These are phyloP conservation scores for Lota lota DNA, from an alignment of 2,113 vertebrate species.

Conservation along the genomic window DNA sequence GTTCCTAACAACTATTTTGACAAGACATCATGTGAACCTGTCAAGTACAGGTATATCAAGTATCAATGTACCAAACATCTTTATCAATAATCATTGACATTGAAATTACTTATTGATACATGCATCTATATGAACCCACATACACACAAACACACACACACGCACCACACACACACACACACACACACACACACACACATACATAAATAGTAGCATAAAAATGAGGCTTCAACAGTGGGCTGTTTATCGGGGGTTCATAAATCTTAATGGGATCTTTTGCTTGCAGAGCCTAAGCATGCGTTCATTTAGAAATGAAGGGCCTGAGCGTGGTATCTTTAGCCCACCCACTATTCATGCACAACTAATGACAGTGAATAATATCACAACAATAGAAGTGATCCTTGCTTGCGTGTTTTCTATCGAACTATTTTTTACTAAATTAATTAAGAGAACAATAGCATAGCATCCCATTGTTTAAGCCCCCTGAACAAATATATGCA, in stretches of 20 bases:
- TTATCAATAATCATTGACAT: constrained; percentile 28
- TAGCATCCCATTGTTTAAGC: too few relatives aligned
- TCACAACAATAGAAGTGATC: constrained; percentile 15
- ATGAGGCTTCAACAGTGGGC: constrained; percentile 41
- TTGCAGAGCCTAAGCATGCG: constrained; percentile 52
- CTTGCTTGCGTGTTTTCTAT: constrained; percentile 17
- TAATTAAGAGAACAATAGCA: too few relatives aligned
- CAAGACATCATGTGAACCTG: constrained; percentile 20
- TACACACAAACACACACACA: constrained; percentile 4
- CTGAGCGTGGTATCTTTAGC: constrained; percentile 40
- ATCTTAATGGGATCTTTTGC: constrained; percentile 62
- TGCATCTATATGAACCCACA: constrained; percentile 6
- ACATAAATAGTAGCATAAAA: constrained; percentile 51
- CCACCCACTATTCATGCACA: constrained; percentile 26
- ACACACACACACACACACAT: constrained; percentile 13
- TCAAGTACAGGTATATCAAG: neutral
- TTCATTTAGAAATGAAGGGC: constrained; percentile 53
- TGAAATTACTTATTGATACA: constrained; percentile 25
- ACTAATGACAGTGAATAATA: constrained; percentile 35
- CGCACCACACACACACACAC: neutral
- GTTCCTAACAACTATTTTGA: too few relatives aligned
- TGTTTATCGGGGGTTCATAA: constrained; percentile 61
- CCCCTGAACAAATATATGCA: too few relatives aligned
- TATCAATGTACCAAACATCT: constrained; percentile 37
- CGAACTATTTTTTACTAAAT: neutral